A percentile compares a stretch with the other conserved stretches of the same genome.
Evolutionary conservation across 53 echinoderm and acorn worm species (phyloP).

Genomic region (Crossaster papposus): DNA sequence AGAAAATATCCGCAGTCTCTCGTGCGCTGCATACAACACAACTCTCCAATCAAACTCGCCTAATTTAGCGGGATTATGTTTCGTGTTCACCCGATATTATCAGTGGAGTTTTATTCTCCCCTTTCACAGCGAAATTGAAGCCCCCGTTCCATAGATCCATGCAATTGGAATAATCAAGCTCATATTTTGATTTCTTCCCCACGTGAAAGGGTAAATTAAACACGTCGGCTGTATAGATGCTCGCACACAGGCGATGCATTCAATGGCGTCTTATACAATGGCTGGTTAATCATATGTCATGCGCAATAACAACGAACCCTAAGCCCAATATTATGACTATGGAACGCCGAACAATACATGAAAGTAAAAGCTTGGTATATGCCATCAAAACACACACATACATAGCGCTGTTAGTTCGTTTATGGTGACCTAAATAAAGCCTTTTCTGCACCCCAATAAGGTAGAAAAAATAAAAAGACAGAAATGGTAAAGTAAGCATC

Average conservation of each 20-base stretch:
- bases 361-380: background rate
- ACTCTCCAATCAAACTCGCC: conserved; percentile 39
- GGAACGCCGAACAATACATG: conserved; percentile 29
- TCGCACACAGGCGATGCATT: background rate
- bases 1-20: conserved; percentile 6
- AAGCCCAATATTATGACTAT: conserved; percentile 49
- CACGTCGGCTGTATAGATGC: conserved; percentile 37
- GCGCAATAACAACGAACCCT: conserved; percentile 48
- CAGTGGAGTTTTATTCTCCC: conserved; percentile 48
- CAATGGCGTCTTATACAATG: conserved; percentile 3
- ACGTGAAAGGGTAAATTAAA: conserved; percentile 43
- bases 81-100: conserved; percentile 57
- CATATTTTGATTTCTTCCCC: conserved; percentile 50
- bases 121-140: conserved; percentile 55
- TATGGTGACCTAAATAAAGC: conserved; percentile 2
- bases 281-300: conserved; percentile 34
- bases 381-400: background rate
- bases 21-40: conserved; percentile 1
- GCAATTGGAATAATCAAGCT: conserved; percentile 56
- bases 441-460: background rate
- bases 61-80: conserved; percentile 56
- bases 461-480: background rate
- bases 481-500: background rate
- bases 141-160: conserved; percentile 36
- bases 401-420: background rate